Evolutionary conservation across 92 coral and sea anemone species (phyloP), one percentile per base, ranked within the genome.

Genomic region (Epizoanthus rinbou): DNA sequence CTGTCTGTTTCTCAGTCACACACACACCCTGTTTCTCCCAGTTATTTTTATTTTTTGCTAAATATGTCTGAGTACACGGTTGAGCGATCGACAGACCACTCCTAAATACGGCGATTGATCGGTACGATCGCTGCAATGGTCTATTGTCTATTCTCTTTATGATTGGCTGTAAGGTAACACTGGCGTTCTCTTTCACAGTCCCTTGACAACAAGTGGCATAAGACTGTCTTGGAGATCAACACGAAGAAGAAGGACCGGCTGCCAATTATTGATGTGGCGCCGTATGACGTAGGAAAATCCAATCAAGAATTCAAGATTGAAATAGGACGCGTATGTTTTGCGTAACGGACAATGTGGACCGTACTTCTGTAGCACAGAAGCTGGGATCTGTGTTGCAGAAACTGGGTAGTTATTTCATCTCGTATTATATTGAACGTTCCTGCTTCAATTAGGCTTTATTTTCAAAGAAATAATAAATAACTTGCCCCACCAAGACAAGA

Each of bases 321-420:
- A 78, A 81, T 75, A 22, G 90, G 90, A 28, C 71, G 13, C 53
- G 90, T 83, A 45, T 87, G 90, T 75, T 87, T 82, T 58, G 87
- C 85, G 59, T 87, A 76, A 85, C 83, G 54, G 69, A 87, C 25
- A 74, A 78, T 47, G 5, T 57, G 53, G 25, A 57, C 56, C 57
- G 15, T 1, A 76, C 11, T n/a, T 39, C 31, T 17, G 68, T 39
- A 57, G 62, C 13, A 13, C 68, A 22, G 64, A 74, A n/a, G 13
- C 39, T 56, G 64, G 80, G 24, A 23, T 54, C 64, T 74, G 64
- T 54, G 64, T 71, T 43, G 11, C 57, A 71, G 58, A 71, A 71
- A 45, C 58, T 52, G 33, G 64, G 6, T 74, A 74, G 65, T 54
- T 74, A 39, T 74, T 73, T 52, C 54, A 52, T 17, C 37, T 73